These are phyloP conservation scores for Scolopax mira DNA, from an alignment of 2,113 vertebrate species.

Conservation along the genomic window DNA sequence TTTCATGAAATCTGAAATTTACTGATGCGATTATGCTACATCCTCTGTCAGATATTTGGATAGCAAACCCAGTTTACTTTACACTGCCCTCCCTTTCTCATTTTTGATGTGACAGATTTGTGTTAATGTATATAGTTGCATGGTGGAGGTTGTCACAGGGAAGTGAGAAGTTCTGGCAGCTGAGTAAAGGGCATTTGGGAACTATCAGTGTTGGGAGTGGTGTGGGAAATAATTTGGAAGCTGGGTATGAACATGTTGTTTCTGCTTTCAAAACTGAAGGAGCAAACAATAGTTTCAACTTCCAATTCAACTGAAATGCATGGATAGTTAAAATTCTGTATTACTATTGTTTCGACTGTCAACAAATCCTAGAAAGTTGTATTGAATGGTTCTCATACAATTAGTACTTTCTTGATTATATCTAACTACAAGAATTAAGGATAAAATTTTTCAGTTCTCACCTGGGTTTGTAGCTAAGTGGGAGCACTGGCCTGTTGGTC, in stretches of 20 bases:
- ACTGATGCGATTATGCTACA: not conserved
- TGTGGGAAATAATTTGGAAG: conserved; percentile 36
- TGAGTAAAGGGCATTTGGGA: conserved; percentile 22
- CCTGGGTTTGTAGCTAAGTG: not conserved
- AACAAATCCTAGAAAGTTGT: not conserved
- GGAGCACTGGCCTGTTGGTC: not conserved
- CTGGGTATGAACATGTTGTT: not conserved
- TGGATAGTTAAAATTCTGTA: not conserved
- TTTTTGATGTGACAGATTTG: conserved; percentile 40
- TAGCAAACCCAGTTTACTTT: conserved; percentile 7
- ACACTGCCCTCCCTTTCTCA: not conserved
- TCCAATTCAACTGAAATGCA: not conserved
- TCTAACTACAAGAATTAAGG: not conserved
- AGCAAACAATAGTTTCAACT: conserved; percentile 17
- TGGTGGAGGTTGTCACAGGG: conserved; percentile 27
- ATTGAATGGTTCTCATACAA: not conserved
- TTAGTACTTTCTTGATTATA: not conserved
- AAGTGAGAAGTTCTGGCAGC: conserved; percentile 49
- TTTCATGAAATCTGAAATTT: not conserved
- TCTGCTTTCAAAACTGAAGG: not conserved
- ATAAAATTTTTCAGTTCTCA: not conserved
- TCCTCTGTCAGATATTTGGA: conserved; percentile 29
- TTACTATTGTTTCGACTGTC: not conserved
- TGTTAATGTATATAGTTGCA: conserved; percentile 12
- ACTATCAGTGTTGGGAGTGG: conserved; percentile 13